Conservation (phyloP, 2,888 invertebrate genomes). For the Chrysodeixis includens region DNA sequence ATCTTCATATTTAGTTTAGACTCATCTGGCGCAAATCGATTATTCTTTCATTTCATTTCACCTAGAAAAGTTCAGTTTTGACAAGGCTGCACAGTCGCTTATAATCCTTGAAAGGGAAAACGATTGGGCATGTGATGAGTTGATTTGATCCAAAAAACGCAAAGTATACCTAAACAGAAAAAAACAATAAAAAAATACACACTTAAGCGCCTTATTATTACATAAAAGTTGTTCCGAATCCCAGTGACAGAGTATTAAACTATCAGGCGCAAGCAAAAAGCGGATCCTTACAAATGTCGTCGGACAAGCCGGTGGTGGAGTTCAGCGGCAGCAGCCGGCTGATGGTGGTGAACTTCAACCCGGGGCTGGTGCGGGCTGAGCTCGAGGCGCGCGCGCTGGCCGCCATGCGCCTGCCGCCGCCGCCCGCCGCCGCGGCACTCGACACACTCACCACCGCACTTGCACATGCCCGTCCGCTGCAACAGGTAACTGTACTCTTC, state of each 20-base stretch:
- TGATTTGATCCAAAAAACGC: too few relatives aligned
- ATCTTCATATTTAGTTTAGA: too few relatives aligned
- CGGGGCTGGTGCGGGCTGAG: slow-evolving; percentile 94
- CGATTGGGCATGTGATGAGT: too few relatives aligned
- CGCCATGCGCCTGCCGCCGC: slow-evolving; percentile 94
- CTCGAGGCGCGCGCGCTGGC: slow-evolving; percentile 96
- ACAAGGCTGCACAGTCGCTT: too few relatives aligned
- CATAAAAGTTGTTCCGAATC: background rate
- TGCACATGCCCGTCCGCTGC: slow-evolving; percentile 95
- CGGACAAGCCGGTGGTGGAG: slow-evolving; percentile 93
- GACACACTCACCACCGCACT: slow-evolving; percentile 94
- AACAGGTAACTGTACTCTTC: slow-evolving; percentile 90
- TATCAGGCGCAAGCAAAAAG: slow-evolving; percentile 79
- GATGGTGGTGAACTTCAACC: slow-evolving; percentile 97
- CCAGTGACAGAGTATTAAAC: background rate
- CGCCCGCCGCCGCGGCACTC: slow-evolving; percentile 92
- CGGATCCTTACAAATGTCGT: slow-evolving; percentile 75
- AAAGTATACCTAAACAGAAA: too few relatives aligned
- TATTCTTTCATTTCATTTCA: too few relatives aligned
- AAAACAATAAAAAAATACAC: too few relatives aligned
- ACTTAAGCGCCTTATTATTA: slow-evolving; percentile 3
- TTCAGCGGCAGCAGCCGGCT: slow-evolving; percentile 92
- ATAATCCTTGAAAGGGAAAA: too few relatives aligned
- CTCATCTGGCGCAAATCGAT: too few relatives aligned
- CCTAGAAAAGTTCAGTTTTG: too few relatives aligned